phyloP scores from a whole-genome alignment of 1,140 invertebrate genomes.

The Zaprionus camerounensis region DNA sequence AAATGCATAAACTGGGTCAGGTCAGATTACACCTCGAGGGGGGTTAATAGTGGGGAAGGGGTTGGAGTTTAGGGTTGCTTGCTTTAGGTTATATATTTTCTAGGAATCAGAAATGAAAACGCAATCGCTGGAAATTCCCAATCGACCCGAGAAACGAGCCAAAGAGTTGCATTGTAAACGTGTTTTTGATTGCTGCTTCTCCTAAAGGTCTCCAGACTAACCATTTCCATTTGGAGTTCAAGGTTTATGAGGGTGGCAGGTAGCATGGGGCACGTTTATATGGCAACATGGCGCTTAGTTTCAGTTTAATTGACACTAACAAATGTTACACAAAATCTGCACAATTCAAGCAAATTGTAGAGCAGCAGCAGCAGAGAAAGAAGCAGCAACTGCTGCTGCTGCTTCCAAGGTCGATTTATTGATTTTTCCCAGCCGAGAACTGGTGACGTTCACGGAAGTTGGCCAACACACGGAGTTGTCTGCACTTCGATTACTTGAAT shows the following conservation, averaged over 20 bases:
- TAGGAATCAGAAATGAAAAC: constrained; percentile 49
- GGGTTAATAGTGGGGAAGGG: not conserved
- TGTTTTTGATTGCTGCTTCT: constrained; percentile 55
- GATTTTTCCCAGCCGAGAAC: constrained; percentile 67
- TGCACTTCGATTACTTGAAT: constrained; percentile 37
- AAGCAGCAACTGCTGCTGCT: constrained; percentile 33
- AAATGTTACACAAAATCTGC: constrained; percentile 1
- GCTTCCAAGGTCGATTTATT: constrained; percentile 82
- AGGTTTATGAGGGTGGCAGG: constrained; percentile 61
- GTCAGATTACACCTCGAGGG: constrained; percentile 40
- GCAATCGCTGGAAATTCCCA: constrained; percentile 71
- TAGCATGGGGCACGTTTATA: constrained; percentile 40
- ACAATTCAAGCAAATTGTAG: constrained; percentile 24
- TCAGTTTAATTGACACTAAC: constrained; percentile 19
- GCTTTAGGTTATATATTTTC: constrained; percentile 32
- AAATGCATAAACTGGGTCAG: constrained; percentile 76
- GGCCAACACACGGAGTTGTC: constrained; percentile 53
- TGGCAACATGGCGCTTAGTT: constrained; percentile 19
- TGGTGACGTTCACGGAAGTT: constrained; percentile 51
- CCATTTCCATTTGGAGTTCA: constrained; percentile 61
- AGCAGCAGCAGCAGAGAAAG: constrained; percentile 9
- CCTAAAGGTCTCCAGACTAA: constrained; percentile 46
- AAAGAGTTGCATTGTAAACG: constrained; percentile 60
- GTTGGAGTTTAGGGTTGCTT: not conserved
- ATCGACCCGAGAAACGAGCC: constrained; percentile 39